These are phyloP conservation scores for Hyalella azteca DNA, from an alignment of 2,888 invertebrate genomes.

Conservation along the genomic window DNA sequence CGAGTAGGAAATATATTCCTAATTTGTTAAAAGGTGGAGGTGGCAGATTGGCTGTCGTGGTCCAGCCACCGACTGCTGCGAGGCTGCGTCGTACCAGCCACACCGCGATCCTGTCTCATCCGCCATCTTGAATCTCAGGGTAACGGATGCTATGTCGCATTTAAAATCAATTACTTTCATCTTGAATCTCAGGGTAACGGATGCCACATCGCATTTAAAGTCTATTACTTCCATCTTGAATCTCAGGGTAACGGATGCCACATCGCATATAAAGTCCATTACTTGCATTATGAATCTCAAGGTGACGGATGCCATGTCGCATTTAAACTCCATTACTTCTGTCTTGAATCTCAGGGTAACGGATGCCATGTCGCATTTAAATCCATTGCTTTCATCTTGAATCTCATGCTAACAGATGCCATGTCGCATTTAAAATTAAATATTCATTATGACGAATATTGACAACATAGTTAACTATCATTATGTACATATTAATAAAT, in stretches of 20 bases:
- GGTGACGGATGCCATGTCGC: not conserved
- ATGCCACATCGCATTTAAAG: not conserved
- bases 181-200: not conserved
- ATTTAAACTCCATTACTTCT: not conserved
- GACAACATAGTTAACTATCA: no score
- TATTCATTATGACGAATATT: no score
- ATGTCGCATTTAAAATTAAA: not conserved
- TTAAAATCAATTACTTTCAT: not conserved
- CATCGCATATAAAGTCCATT: not conserved
- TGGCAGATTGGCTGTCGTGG: slow-evolving; percentile 23
- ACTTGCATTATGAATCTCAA: not conserved
- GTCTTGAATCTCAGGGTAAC: not conserved
- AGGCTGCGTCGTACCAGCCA: not conserved
- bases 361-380: not conserved
- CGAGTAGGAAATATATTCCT: no score
- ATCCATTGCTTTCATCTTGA: not conserved
- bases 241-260: not conserved
- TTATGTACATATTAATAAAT: no score
- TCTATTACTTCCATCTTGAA: not conserved
- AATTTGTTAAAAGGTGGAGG: no score
- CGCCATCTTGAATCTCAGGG: not conserved
- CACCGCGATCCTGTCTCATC: not conserved
- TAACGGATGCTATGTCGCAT: not conserved
- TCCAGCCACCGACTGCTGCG: slow-evolving; percentile 2
- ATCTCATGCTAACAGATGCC: not conserved